Conservation (phyloP, 2,113 vertebrate genomes). For the Urocolius indicus region DNA sequence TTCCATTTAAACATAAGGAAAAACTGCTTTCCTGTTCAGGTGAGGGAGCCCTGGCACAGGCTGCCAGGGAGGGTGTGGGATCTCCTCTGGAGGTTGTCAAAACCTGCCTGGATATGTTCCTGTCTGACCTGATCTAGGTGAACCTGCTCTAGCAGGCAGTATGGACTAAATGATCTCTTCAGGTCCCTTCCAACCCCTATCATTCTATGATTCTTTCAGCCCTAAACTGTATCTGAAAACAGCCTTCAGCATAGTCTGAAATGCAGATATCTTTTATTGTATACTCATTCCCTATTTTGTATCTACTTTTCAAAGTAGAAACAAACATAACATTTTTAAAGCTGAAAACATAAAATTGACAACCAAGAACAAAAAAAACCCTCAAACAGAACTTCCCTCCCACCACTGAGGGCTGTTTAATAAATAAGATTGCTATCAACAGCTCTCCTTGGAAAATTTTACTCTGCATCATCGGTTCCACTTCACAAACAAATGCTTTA, state of each 20-base stretch:
- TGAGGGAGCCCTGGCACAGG: too few relatives aligned
- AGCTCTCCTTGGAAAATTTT: not conserved
- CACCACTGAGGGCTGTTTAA: not conserved
- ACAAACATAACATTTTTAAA: not conserved
- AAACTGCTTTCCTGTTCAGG: too few relatives aligned
- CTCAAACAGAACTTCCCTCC: not conserved
- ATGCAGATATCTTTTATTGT: not conserved
- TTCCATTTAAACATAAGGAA: too few relatives aligned
- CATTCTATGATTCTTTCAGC: not conserved
- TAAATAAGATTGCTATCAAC: not conserved
- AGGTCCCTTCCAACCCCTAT: too few relatives aligned
- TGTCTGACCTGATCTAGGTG: too few relatives aligned
- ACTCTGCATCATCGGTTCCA: not conserved
- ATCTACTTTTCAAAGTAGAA: conserved; percentile 6
- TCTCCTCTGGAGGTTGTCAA: too few relatives aligned
- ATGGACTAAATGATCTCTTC: too few relatives aligned
- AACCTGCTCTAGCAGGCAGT: too few relatives aligned
- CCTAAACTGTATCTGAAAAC: not conserved
- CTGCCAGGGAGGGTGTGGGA: too few relatives aligned
- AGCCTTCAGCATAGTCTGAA: not conserved
- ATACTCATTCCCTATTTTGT: not conserved
- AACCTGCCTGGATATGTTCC: too few relatives aligned
- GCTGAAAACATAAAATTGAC: not conserved
- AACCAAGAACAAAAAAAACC: not conserved
- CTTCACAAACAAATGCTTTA: not conserved